A percentile compares a stretch with the other conserved stretches of the same genome.
Evolutionary conservation across 1,140 invertebrate genomes (phyloP).

Genomic region (Oryctes rhinoceros): DNA sequence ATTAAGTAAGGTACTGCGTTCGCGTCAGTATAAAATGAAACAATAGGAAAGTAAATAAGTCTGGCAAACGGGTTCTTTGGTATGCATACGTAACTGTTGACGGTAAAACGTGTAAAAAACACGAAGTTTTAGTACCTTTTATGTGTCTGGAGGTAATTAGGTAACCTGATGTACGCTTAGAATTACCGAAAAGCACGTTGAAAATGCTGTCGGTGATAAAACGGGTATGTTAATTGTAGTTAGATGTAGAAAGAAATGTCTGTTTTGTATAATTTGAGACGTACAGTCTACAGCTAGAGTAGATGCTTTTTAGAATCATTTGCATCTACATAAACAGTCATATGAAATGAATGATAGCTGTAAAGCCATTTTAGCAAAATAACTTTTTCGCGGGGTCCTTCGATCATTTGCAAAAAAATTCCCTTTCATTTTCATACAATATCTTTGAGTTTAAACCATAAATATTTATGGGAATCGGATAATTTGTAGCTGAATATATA

Average conservation of each 20-base stretch:
- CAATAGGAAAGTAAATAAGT: constrained; percentile 8
- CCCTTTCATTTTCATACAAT: too few relatives aligned
- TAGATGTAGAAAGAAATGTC: not conserved
- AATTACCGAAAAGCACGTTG: constrained; percentile 5
- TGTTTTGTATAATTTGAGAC: not conserved
- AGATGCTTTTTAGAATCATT: too few relatives aligned
- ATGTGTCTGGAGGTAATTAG: not conserved
- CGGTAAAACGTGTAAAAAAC: not conserved
- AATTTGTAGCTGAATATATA: too few relatives aligned
- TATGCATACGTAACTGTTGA: constrained; percentile 1
- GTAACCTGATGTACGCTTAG: not conserved
- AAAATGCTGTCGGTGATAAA: not conserved
- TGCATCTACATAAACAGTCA: too few relatives aligned
- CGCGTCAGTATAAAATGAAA: not conserved
- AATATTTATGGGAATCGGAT: too few relatives aligned
- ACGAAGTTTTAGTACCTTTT: constrained; percentile 4
- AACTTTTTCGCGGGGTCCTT: too few relatives aligned
- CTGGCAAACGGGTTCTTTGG: not conserved
- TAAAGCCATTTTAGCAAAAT: too few relatives aligned
- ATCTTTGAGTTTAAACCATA: too few relatives aligned
- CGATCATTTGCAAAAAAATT: too few relatives aligned
- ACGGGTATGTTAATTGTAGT: constrained; percentile 2
- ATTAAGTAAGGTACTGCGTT: not conserved
- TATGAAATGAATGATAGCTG: too few relatives aligned
- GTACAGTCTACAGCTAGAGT: too few relatives aligned